Percentiles rank a stretch among this genome's conserved stretches.
phyloP scores from a whole-genome alignment of 2,888 invertebrate species.

The Eilema depressum region DNA sequence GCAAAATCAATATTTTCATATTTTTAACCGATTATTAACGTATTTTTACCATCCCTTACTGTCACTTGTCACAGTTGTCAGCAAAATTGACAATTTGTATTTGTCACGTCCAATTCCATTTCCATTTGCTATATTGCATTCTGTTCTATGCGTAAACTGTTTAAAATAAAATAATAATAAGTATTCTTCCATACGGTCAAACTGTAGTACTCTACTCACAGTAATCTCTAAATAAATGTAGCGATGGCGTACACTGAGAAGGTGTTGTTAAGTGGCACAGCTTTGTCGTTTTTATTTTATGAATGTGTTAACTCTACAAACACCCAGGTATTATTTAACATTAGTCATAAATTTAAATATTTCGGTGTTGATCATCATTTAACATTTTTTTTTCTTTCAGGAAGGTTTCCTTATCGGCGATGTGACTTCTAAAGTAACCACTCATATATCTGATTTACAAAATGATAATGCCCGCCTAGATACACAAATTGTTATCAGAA shows the following conservation, averaged over 20 bases:
- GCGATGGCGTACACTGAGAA: slow-evolving; percentile 81
- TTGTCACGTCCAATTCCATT: slow-evolving; percentile 18
- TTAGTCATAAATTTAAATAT: not conserved
- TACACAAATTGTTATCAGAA: slow-evolving; percentile 88
- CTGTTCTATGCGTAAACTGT: slow-evolving; percentile 7
- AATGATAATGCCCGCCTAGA: slow-evolving; percentile 88
- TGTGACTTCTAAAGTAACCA: slow-evolving; percentile 88
- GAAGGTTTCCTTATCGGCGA: slow-evolving; percentile 90
- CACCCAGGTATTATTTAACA: slow-evolving; percentile 82
- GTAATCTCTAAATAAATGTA: slow-evolving; percentile 30
- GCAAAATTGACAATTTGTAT: slow-evolving; percentile 6
- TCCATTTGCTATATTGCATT: not conserved
- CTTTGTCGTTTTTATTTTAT: slow-evolving; percentile 89
- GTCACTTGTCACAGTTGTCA: slow-evolving; percentile 13
- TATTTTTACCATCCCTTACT: no score
- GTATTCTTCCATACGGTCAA: slow-evolving; percentile 2
- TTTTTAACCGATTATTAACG: no score
- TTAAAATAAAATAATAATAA: not conserved
- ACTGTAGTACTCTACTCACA: slow-evolving; percentile 6
- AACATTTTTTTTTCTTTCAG: slow-evolving; percentile 61
- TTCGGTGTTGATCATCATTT: not conserved
- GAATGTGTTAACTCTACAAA: slow-evolving; percentile 88
- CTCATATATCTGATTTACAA: slow-evolving; percentile 90
- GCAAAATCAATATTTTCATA: no score
- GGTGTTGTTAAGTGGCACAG: slow-evolving; percentile 87